Base-by-base conservation (phyloP, 2,888 invertebrate species). In the Cantharis rufa region DNA sequence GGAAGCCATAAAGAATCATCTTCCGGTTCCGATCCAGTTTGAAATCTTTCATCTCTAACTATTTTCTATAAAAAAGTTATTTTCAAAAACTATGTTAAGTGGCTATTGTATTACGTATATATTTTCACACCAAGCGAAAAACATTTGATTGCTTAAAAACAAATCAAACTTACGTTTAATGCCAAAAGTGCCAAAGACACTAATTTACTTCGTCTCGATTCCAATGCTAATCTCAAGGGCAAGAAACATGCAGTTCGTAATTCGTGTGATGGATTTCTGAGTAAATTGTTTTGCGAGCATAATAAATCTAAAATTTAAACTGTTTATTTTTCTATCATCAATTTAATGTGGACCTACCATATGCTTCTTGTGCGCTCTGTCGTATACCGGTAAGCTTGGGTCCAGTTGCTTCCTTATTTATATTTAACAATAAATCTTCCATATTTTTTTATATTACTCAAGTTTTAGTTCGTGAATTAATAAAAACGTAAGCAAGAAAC, bases 1-100 rank as follows among this genome's bases (percentile, higher is more conserved):
- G 98, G 97, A 85, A 98, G 90, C 97, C 97, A 97, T 68, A 96
- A 90, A 0, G 96, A 96, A 88, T 97, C 97, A 86, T 96, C 95
- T 88, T 97, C 97, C 0, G 95, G 95, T 86, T 97, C 97, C 80
- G 95, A 92, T 21, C 95, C 95, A 15, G 96, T 93, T 86, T 97
- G 96, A 86, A 98, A 97, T 75, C 97, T 91, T 86, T 97, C 96
- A 89, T 98, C 98, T 81, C 96, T 92, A 24, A 98, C 92, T 83
- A 98, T 92, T 91, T 95, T 94, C 97, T 97, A 87, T 1, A 84
- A 84, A 28, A 71, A 61, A 24, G 4, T n/a, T 28, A 0, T 28
- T 0, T 28, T 28, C 10, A 28, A 24, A 24, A 24, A 24, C 24
- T 21, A 21, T 21, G 4, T 21, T 5, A 21, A 4, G 21, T 21